These are phyloP conservation scores for Hemichromis elongatus DNA, from an alignment of 2,113 vertebrate genomes.

Conservation along the genomic window DNA sequence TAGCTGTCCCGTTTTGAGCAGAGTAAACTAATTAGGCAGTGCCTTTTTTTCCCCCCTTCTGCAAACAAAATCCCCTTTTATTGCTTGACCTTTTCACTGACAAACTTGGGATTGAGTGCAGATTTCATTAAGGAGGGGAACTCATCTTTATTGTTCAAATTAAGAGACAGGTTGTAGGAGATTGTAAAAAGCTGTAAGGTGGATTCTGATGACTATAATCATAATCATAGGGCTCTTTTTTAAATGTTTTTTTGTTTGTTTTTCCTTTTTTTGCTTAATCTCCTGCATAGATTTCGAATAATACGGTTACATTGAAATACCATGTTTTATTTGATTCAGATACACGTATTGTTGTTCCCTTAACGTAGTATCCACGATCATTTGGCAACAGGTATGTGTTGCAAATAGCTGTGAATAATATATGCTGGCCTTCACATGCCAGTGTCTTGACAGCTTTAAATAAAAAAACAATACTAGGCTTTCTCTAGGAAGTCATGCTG, in stretches of 20 bases:
- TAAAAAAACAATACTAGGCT: conserved; percentile 35
- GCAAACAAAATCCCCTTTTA: conserved; percentile 53
- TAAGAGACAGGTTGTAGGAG: conserved; percentile 24
- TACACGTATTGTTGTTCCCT: neutral
- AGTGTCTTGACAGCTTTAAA: conserved; percentile 5
- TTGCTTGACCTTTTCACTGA: conserved; percentile 69
- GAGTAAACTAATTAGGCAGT: conserved; percentile 53
- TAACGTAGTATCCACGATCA: neutral
- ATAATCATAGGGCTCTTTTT: conserved; percentile 28
- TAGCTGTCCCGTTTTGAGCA: conserved; percentile 18
- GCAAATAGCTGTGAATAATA: conserved; percentile 28
- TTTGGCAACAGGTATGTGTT: conserved; percentile 23
- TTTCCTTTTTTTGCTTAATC: neutral
- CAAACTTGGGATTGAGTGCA: conserved; percentile 63
- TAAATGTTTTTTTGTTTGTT: neutral
- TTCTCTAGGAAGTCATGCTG: conserved; percentile 16
- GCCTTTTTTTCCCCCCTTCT: neutral
- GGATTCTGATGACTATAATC: conserved; percentile 14
- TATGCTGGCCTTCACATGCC: neutral
- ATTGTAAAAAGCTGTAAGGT: conserved; percentile 23
- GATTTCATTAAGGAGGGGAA: conserved; percentile 65
- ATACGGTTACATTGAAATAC: neutral
- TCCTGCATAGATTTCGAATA: neutral
- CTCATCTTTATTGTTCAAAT: conserved; percentile 72
- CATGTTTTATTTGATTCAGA: neutral